A percentile compares a stretch with the other conserved stretches of the same genome.
Evolutionary conservation across 1,140 invertebrate species (phyloP).

Genomic region (Platorchestia sp.): DNA sequence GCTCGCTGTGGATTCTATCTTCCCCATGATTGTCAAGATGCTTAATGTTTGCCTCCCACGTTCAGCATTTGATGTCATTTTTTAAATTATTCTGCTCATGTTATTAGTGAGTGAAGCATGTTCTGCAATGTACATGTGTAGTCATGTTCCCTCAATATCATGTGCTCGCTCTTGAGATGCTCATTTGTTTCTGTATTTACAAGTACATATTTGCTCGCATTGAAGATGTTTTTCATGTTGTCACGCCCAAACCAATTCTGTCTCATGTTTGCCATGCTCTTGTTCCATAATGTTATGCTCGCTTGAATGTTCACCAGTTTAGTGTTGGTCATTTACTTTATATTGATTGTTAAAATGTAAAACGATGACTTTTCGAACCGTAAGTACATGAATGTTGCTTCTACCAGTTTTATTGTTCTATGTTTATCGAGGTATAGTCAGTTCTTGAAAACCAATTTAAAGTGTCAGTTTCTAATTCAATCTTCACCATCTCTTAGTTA

Average conservation of each 20-base stretch:
- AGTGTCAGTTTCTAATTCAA: not conserved
- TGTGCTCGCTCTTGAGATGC: not conserved
- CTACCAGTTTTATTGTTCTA: not conserved
- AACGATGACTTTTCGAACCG: not conserved
- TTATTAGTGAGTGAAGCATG: slow-evolving; percentile 65
- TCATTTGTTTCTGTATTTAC: not conserved
- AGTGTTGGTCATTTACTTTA: slow-evolving; percentile 1
- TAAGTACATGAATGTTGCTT: slow-evolving; percentile 16
- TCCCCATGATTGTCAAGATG: not conserved
- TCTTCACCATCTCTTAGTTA: not conserved
- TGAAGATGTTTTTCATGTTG: slow-evolving; percentile 22
- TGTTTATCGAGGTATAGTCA: not conserved
- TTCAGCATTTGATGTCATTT: slow-evolving; percentile 49
- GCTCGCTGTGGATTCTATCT: not conserved
- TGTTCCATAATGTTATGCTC: not conserved
- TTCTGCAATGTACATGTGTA: slow-evolving; percentile 57
- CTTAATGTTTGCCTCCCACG: not conserved
- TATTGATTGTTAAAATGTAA: not conserved
- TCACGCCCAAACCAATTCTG: not conserved
- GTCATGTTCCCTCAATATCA: not conserved
- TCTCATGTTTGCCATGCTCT: slow-evolving; percentile 33
- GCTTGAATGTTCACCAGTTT: slow-evolving; percentile 41
- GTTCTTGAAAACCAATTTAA: not conserved
- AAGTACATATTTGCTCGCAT: not conserved
- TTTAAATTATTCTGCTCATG: slow-evolving; percentile 60